Base-by-base conservation (phyloP, 2,888 invertebrate species). In the Drosophila paramelanica region DNA sequence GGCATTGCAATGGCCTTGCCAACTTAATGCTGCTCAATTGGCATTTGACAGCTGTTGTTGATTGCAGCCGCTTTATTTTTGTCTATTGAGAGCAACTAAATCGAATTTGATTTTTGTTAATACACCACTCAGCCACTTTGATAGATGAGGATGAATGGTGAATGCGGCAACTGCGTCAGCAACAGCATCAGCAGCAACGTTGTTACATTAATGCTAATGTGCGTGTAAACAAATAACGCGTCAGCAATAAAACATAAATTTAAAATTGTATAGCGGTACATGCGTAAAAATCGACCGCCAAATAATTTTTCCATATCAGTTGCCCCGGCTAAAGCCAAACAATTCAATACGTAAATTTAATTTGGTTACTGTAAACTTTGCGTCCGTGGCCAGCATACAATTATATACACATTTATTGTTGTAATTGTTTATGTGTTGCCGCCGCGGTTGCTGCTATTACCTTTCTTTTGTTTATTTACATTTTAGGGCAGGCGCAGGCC, bases 181-280 rank as follows among this genome's bases (percentile, higher is more conserved):
- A 76, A 33, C 53, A 50, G 25, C 57, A 49, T 31, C 42, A 25
- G 27, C n/a, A 46, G 46, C 66, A 56, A 43, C 55, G 39, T 51
- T 67, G 82, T 87, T 87, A 85, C 88, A 84, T 80, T 84, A 78
- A 80, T 77, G 77, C 81, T 67, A 70, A 83, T 84, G 88, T 82
- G 88, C 74, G 86, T 84, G 84, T 88, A 86, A 83, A 88, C 86
- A 84, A 82, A 82, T 77, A 87, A 81, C 81, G 79, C 81, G 79
- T 81, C 81, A 84, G 82, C 82, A 85, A 82, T 88, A 82, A 85
- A 88, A 84, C 88, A 88, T 84, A 88, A 80, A 84, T 80, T 78
- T 82, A 68, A 84, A 79, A 61, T 78, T 77, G 50, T 57, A 33
- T 60, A 71, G 73, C 50, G 52, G 65, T 76, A 67, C 75, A 82